Base-by-base conservation (phyloP, 2,888 invertebrate species). In the Phaonia tiefii region DNA sequence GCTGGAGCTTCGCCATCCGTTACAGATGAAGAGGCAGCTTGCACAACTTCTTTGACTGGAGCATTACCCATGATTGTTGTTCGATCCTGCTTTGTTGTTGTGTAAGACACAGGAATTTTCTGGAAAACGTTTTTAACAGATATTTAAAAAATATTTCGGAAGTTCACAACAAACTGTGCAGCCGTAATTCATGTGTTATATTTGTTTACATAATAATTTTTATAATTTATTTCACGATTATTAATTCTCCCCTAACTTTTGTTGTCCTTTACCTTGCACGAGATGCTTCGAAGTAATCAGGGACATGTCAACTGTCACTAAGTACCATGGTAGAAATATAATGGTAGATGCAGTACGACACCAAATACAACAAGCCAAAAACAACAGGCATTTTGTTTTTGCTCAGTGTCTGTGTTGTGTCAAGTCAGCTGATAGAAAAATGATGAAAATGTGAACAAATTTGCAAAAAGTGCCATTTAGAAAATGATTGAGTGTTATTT, bases 31-130 rank as follows among this genome's bases (percentile, higher is more conserved):
- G 88, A 86, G 11, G 89, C 89, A 25, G 87, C 87, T 71, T 91
- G 90, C 2, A 91, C 91, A 46, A 91, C 91, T 84, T 92, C 92
- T 89, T 93, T 93, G 11, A 91, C 91, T 80, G 90, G 88, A 65
- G 91, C 88, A 86, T 92, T 93, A 81, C 93, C 93, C 93, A 93
- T 93, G 85, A 72, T 81, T 51, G 31, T 58, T 49, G 13, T 15
- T 60, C n/a, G n/a, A n/a, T n/a, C n/a, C n/a, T n/a, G 58, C 5
- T 39, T 37, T 5, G 67, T 39, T 60, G 81, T 81, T 81, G 75
- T 78, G 75, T 77, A 77, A 81, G 20, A 22, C 4, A 7, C 20
- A 26, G 74, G 69, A 31, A 25, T 20, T 25, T 66, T 60, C 74
- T 77, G 60, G 13, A 75, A 78, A 54, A n/a, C n/a, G 0, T 37